Percentiles rank a stretch among this genome's conserved stretches.
Evolutionary conservation across 2,113 vertebrate genomes (phyloP).

Genomic region (Galemys pyrenaicus): DNA sequence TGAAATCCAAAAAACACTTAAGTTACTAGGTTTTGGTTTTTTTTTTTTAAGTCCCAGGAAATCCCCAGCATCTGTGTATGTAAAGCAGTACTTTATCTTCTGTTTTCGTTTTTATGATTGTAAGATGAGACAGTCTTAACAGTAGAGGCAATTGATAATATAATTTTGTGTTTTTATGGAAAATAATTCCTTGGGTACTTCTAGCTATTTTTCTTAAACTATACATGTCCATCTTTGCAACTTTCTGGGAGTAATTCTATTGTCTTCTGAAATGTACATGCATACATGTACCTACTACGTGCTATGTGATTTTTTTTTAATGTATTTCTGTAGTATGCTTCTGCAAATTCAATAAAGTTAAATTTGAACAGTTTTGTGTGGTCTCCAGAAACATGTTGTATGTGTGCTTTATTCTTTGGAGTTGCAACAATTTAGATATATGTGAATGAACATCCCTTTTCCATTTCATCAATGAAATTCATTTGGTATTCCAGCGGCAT

Average conservation of each 20-base stretch:
- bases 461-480: constrained; percentile 55
- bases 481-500: constrained; percentile 1
- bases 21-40: neutral
- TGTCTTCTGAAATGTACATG: constrained; percentile 78
- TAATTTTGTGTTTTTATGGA: constrained; percentile 43
- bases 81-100: constrained; percentile 55
- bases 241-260: constrained; percentile 54
- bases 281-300: constrained; percentile 76
- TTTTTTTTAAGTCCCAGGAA: constrained; percentile 22
- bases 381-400: constrained; percentile 78
- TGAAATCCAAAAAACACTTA: constrained; percentile 56
- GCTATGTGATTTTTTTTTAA: constrained; percentile 66
- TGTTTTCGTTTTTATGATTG: constrained; percentile 66
- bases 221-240: constrained; percentile 49
- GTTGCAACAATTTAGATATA: constrained; percentile 54
- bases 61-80: constrained; percentile 39
- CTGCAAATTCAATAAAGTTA: constrained; percentile 81
- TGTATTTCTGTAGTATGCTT: constrained; percentile 78
- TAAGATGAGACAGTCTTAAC: constrained; percentile 59
- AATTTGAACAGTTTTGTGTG: constrained; percentile 79
- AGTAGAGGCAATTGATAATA: constrained; percentile 36
- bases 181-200: neutral
- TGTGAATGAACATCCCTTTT: constrained; percentile 37
- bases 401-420: constrained; percentile 77
- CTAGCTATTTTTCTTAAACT: constrained; percentile 7